Base-by-base conservation (phyloP, 2,113 vertebrate genomes). In the Paraplagusia blochii region DNA sequence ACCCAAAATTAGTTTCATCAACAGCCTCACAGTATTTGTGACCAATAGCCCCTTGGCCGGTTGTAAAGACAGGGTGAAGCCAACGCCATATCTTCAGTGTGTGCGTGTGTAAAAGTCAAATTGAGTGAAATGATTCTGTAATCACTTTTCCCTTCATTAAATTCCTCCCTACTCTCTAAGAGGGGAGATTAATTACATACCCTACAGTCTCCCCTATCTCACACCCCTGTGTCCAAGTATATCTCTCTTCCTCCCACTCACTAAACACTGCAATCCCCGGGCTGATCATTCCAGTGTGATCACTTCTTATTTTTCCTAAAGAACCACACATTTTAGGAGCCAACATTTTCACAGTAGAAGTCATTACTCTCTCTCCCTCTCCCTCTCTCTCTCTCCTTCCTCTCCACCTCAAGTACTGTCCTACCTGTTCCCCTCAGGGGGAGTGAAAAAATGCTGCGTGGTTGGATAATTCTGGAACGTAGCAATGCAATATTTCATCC, bases 401-500 rank as follows among this genome's bases (percentile, higher is more conserved):
- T 46, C 63, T 70, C 67, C 68, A 54, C 58, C 62, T 70, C 55
- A 55, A 55, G 53, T 17, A 34, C 45, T 54, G 16, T 74, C 59
- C 70, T 77, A 81, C 76, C 73, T 81, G 71, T 49, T 48, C 49
- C 74, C 64, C 71, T 76, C 49, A 43, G 54, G 64, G 76, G 51
- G 42, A 18, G 44, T 6, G 2, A 33, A 1, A 53, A 68, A 63
- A 34, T 17, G 49, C 69, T 59, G 77, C 46, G 51, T 69, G 68
- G 61, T 47, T 59, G 74, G 79, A 79, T 82, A 71, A 74, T 73
- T 73, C 74, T 63, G 48, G 63, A 64, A 80, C 60, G 68, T 72
- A 84, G 81, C 76, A 69, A 81, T 63, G 68, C 61, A 53, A 85
- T 83, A 72, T 81, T 82, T 85, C 79, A 82, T 79, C 73, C 54